Base-by-base conservation (phyloP, 2,113 vertebrate genomes). In the Laticauda laticaudata region DNA sequence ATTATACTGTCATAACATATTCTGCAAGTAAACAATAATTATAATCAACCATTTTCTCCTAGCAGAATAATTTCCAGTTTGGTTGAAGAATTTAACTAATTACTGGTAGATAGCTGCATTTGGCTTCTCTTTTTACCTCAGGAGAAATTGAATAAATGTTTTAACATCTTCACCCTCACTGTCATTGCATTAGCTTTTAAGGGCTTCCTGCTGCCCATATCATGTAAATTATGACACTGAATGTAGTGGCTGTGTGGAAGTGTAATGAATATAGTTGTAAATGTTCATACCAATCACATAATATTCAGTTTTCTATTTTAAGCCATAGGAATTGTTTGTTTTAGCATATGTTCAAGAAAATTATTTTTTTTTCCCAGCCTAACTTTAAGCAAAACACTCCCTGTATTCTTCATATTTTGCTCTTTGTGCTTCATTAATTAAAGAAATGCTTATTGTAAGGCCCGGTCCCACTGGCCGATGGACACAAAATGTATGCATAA, bases 21-120 rank as follows among this genome's bases (percentile, higher is more conserved):
- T 94, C 92, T 93, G 90, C 90, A 64, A 95, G 87, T 59, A 56
- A 10, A 64, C 51, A 34, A 69, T 69, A 34, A n/a, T 69, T n/a
- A 1, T 18, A 92, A 92, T 93, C 91, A 94, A 24, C 89, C 34
- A 57, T 88, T 92, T 54, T 87, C 64, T 7, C 14, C 26, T 34
- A 18, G 91, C 75, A 39, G 75, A 81, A 81, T 39, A 39, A 39
- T 7, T 39, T 39, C 69, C 69, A 39, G 3, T 39, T 75, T 39
- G 69, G 34, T 39, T 81, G 69, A 21, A 34, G 18, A 81, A 21
- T 39, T 39, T 81, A 18, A 20, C 6, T 39, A 20, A 81, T 51
- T 23, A 21, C 34, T 91, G 3, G 34, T 14, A 91, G 56, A 81
- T 43, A n/a, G 18, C 21, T 29, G 20, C 18, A 11, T 8, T 45